Conservation (phyloP, 2,113 vertebrate species). For the Raja brachyura region DNA sequence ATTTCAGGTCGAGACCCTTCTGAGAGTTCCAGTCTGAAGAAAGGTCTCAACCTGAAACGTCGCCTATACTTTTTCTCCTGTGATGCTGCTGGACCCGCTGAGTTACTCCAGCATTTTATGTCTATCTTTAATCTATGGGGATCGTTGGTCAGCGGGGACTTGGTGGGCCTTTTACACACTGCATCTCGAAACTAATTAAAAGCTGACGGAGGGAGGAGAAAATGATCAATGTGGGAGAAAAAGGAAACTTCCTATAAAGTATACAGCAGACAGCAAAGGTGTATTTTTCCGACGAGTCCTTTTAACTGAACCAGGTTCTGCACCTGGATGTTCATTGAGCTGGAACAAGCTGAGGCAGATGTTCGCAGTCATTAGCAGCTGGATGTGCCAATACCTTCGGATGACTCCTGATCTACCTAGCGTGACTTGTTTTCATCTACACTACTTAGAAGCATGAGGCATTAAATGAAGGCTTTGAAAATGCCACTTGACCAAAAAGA, state of each 20-base stretch:
- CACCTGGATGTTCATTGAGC: not conserved
- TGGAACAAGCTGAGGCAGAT: not conserved
- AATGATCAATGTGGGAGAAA: no score
- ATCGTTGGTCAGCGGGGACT: no score
- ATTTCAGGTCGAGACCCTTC: no score
- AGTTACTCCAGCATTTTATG: no score
- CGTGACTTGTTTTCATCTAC: not conserved
- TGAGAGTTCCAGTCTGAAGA: no score
- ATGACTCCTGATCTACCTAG: not conserved
- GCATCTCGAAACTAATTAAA: not conserved
- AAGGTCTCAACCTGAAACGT: no score
- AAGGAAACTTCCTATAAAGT: not conserved
- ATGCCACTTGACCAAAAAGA: not conserved
- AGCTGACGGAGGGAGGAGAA: not conserved
- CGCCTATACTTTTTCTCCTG: no score
- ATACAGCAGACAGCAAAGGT: not conserved
- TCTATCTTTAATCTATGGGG: no score
- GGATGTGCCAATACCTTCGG: not conserved
- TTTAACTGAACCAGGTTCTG: not conserved
- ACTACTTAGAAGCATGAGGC: not conserved
- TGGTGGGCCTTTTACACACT: no score
- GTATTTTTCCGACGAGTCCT: not conserved
- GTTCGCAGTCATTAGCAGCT: not conserved
- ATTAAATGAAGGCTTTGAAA: not conserved
- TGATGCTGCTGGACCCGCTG: no score